Conservation (phyloP, 2,113 vertebrate species). For the Felis chaus region DNA sequence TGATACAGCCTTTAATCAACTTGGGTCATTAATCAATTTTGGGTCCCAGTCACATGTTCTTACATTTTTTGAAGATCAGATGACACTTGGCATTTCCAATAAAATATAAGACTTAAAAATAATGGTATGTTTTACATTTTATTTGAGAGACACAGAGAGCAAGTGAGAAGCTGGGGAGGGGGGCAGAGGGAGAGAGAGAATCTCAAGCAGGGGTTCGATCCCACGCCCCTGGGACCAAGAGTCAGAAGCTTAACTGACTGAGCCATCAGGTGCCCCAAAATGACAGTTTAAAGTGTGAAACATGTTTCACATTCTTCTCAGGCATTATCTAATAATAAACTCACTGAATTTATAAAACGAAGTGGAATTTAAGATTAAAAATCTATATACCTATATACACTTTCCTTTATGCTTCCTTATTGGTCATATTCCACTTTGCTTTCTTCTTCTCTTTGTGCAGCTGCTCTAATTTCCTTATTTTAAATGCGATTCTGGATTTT, state of each 20-base stretch:
- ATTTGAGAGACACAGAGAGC: not conserved
- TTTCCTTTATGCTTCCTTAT: not conserved
- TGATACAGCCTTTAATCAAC: not conserved
- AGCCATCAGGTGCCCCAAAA: too few species aligned
- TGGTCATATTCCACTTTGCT: not conserved
- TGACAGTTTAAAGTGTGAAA: not conserved
- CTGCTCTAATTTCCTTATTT: not conserved
- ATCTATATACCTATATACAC: not conserved
- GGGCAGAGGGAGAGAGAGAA: too few species aligned
- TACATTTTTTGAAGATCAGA: not conserved
- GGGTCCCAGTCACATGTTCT: not conserved
- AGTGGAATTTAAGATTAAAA: not conserved
- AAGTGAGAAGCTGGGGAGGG: too few species aligned
- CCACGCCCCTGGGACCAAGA: too few species aligned
- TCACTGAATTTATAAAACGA: not conserved
- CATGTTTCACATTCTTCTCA: not conserved
- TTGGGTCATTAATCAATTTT: not conserved
- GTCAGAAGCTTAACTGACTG: too few species aligned
- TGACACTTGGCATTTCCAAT: not conserved
- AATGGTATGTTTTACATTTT: not conserved
- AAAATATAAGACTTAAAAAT: not conserved
- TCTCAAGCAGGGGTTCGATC: too few species aligned
- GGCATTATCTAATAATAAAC: not conserved
- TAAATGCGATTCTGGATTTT: not conserved
- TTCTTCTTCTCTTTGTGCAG: not conserved